phyloP scores from a whole-genome alignment of 2,888 invertebrate genomes.

The Lasioglossum marginatum region DNA sequence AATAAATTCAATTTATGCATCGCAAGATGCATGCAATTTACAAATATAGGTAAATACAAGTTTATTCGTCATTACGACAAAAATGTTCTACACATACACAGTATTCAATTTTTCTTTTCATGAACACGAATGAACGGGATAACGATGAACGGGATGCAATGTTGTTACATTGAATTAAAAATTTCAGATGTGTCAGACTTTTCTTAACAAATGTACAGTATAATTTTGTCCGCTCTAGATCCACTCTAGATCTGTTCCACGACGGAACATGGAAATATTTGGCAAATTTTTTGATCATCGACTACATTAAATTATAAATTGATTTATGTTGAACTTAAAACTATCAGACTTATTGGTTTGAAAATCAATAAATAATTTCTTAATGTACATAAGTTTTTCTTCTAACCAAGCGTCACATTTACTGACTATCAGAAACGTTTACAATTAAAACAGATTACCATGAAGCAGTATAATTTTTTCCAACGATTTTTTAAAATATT shows the following conservation, averaged over 20 bases:
- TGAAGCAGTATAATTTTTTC: constrained; percentile 32
- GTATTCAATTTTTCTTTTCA: constrained; percentile 59
- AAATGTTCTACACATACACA: constrained; percentile 66
- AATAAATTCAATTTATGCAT: constrained; percentile 48
- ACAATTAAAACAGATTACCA: constrained; percentile 16
- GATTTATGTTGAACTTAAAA: constrained; percentile 65
- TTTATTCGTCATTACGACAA: constrained; percentile 67
- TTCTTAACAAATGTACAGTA: constrained; percentile 62
- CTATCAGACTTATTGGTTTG: constrained; percentile 71
- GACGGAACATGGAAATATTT: constrained; percentile 45
- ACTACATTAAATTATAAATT: constrained; percentile 54
- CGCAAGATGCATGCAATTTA: constrained; percentile 52
- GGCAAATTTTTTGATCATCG: constrained; percentile 50
- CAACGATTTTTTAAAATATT: constrained; percentile 36
- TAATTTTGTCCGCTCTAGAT: constrained; percentile 52
- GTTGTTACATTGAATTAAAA: constrained; percentile 61
- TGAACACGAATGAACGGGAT: constrained; percentile 69
- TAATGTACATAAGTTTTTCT: constrained; percentile 2
- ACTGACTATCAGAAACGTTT: constrained; percentile 22
- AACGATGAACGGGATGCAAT: constrained; percentile 64
- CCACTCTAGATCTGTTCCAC: constrained; percentile 46
- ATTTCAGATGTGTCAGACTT: constrained; percentile 67
- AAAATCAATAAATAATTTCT: constrained; percentile 64
- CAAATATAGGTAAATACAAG: constrained; percentile 67
- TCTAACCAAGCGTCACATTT: constrained; percentile 13